Evolutionary conservation across 2,797 vertebrate genomes (phyloP).

Genomic region (Allobates femoralis): DNA sequence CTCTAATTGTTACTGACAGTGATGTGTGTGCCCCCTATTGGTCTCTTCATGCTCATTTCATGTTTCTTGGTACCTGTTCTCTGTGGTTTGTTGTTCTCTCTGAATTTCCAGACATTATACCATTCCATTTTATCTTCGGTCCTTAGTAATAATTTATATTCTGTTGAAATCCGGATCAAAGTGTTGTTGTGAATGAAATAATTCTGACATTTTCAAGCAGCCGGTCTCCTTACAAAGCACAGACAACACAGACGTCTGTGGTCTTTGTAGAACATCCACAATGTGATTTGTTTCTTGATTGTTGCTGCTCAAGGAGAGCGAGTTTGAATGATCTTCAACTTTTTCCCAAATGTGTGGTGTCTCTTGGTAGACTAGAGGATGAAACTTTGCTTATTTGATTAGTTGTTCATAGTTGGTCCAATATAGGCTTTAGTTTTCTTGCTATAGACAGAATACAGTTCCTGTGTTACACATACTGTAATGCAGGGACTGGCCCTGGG

Average conservation of each 20-base stretch:
- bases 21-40: neutral
- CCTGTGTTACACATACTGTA: too few species aligned
- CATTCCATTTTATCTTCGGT: neutral
- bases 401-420: neutral
- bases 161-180: slow-evolving; percentile 8
- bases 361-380: neutral
- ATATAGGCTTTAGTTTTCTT: too few species aligned
- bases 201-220: neutral
- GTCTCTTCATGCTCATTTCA: neutral
- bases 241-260: neutral
- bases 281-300: neutral
- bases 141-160: slow-evolving; percentile 3
- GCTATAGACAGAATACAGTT: too few species aligned
- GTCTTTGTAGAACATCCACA: neutral
- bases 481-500: too few species aligned
- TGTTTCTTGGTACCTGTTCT: neutral
- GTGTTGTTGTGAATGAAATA: slow-evolving; percentile 5
- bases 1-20: neutral
- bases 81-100: slow-evolving; percentile 1
- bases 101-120: neutral
- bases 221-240: neutral
- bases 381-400: neutral
- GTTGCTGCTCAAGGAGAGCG: neutral
- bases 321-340: neutral
- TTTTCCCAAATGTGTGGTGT: neutral